These are phyloP conservation scores for Parnassius mnemosyne DNA, from an alignment of 2,888 invertebrate species.

Conservation along the genomic window DNA sequence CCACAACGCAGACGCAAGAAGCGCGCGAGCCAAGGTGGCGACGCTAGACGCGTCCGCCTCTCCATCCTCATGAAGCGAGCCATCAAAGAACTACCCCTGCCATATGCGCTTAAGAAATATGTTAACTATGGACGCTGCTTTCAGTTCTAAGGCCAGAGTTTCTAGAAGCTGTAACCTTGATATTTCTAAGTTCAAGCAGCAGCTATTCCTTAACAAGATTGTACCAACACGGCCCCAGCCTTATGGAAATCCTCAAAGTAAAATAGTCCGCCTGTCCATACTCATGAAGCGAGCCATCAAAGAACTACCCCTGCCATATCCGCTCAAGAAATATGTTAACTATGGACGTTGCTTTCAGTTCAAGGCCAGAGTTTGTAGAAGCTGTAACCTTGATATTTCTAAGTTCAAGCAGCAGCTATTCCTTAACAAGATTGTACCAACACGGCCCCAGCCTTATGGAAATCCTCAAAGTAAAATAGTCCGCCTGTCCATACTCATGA, in stretches of 20 bases:
- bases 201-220: too few relatives aligned
- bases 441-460: neutral
- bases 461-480: slow-evolving; percentile 33
- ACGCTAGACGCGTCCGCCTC: slow-evolving; percentile 52
- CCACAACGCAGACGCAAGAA: slow-evolving; percentile 15
- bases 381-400: neutral
- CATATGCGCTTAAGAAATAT: slow-evolving; percentile 81
- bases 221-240: neutral
- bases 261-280: slow-evolving; percentile 49
- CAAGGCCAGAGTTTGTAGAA: neutral
- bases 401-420: too few relatives aligned
- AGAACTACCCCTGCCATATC: slow-evolving; percentile 84
- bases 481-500: slow-evolving; percentile 57
- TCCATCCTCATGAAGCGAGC: slow-evolving; percentile 58
- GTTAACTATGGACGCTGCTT: slow-evolving; percentile 84
- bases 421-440: too few relatives aligned
- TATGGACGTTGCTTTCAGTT: slow-evolving; percentile 83
- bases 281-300: slow-evolving; percentile 64
- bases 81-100: slow-evolving; percentile 83
- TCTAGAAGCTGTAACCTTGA: neutral
- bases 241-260: neutral
- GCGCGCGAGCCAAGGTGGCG: slow-evolving; percentile 25
- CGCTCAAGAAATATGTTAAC: slow-evolving; percentile 83
- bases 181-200: neutral
- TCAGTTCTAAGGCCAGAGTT: slow-evolving; percentile 40